Conservation (phyloP, 1,140 invertebrate species). For the Drosophila carrolli region DNA sequence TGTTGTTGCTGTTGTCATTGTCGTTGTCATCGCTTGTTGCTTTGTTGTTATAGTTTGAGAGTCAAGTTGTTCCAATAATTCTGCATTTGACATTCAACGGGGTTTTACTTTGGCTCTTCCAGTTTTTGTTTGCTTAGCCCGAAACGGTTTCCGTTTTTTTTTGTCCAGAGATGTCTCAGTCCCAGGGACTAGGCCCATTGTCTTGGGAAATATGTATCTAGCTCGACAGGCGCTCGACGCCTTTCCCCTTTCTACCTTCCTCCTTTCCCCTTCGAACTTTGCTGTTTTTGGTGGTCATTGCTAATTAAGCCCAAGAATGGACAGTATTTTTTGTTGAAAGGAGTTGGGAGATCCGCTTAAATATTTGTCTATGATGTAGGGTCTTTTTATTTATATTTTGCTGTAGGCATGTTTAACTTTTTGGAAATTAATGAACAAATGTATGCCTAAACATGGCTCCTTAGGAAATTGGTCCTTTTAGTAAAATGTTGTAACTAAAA, state of each 20-base stretch:
- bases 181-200: slow-evolving; percentile 56
- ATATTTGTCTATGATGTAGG: no score
- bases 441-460: no score
- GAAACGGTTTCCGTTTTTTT: slow-evolving; percentile 49
- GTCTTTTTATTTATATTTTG: no score
- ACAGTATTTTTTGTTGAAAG: slow-evolving; percentile 20
- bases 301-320: slow-evolving; percentile 34
- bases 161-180: slow-evolving; percentile 51
- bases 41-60: slow-evolving; percentile 64
- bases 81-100: slow-evolving; percentile 80
- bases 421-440: no score
- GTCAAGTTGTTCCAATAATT: slow-evolving; percentile 80
- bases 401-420: no score
- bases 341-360: background rate
- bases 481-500: no score
- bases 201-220: slow-evolving; percentile 41
- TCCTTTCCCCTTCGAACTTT: slow-evolving; percentile 24
- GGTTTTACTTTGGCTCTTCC: slow-evolving; percentile 42
- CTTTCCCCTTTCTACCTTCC: slow-evolving; percentile 27
- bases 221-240: slow-evolving; percentile 23
- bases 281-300: slow-evolving; percentile 17
- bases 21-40: slow-evolving; percentile 63
- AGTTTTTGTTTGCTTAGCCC: slow-evolving; percentile 33
- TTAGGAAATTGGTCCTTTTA: no score
- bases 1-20: slow-evolving; percentile 36